Evolutionary conservation across 1,140 invertebrate species (phyloP).

Genomic region (Stegodyphus dumicola): DNA sequence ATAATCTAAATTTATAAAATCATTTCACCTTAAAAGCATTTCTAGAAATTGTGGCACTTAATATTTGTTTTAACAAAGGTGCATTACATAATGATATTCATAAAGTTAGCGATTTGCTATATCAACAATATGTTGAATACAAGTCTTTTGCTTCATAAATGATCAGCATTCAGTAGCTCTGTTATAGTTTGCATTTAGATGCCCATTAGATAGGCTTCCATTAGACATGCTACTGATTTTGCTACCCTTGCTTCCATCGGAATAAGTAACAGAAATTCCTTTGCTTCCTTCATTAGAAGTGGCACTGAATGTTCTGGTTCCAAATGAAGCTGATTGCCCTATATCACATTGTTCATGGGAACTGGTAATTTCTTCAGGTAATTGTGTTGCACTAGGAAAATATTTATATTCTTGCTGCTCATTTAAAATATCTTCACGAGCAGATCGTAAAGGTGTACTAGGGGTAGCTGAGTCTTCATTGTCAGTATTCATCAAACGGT

Average conservation of each 20-base stretch:
- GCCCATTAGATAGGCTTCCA: slow-evolving; percentile 69
- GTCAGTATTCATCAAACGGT: slow-evolving; percentile 71
- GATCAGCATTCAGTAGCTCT: slow-evolving; percentile 24
- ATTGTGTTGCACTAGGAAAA: slow-evolving; percentile 62
- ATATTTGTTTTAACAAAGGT: too few relatives aligned
- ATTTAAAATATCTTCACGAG: not conserved
- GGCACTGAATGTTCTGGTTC: not conserved
- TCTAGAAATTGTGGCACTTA: too few relatives aligned
- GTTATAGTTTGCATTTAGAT: slow-evolving; percentile 61
- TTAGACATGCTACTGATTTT: slow-evolving; percentile 70
- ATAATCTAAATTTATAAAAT: too few relatives aligned
- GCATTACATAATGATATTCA: too few relatives aligned
- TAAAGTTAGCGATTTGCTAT: too few relatives aligned
- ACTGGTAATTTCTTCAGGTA: slow-evolving; percentile 8
- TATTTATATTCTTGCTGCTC: slow-evolving; percentile 63
- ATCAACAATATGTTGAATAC: too few relatives aligned
- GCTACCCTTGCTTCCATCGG: slow-evolving; percentile 63
- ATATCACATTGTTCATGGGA: not conserved
- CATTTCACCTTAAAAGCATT: too few relatives aligned
- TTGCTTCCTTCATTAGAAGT: slow-evolving; percentile 65
- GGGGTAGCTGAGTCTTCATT: slow-evolving; percentile 58
- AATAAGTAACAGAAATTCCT: slow-evolving; percentile 65
- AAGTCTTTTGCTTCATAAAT: too few relatives aligned
- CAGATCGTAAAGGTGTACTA: slow-evolving; percentile 56
- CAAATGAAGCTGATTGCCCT: not conserved